Evolutionary conservation across 1,140 invertebrate species (phyloP).

Genomic region (honey bee (Apis mellifera)): Amel_HAv3.1 CM009938.2:1892001-1892500

Average conservation of each 20-base stretch:
- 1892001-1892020: not conserved
- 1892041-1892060: not conserved
- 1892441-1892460: not conserved
- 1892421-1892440: constrained; percentile 31
- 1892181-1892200: not conserved
- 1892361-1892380: constrained; percentile 82
- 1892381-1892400: constrained; percentile 81
- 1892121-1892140: constrained; percentile 73
- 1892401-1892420: constrained; percentile 71
- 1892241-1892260: not conserved
- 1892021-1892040: too few relatives aligned
- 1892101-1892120: constrained; percentile 69
- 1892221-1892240: constrained; percentile 53
- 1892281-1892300: constrained; percentile 63
- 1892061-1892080: constrained; percentile 66
- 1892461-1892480: not conserved
- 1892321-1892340: constrained; percentile 80
- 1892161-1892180: constrained; percentile 70
- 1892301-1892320: constrained; percentile 67
- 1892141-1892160: constrained; percentile 73
- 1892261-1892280: constrained; percentile 63
- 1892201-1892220: constrained; percentile 10
- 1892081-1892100: constrained; percentile 71
- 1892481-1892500: constrained; percentile 4
- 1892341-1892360: constrained; percentile 81